phyloP scores from a whole-genome alignment of 2,888 invertebrate species.

The Synanthedon formicaeformis region DNA sequence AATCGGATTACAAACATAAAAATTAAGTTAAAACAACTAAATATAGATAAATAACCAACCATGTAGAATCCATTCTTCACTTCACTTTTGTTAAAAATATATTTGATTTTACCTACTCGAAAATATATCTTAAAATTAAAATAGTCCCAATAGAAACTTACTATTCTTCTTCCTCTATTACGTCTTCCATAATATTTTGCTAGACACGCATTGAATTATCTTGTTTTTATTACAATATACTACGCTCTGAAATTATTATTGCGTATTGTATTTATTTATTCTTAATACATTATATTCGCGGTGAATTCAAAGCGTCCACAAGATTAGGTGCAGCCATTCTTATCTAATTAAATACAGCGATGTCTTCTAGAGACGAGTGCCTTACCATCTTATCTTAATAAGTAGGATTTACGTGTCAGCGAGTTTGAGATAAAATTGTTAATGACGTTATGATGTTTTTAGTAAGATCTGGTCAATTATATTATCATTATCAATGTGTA shows the following conservation, averaged over 20 bases:
- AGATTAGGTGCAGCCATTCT: slow-evolving; percentile 1
- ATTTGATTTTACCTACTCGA: too few species aligned
- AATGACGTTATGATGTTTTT: too few species aligned
- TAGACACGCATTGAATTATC: slow-evolving; percentile 9
- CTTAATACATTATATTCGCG: slow-evolving; percentile 6
- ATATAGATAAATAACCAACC: too few species aligned
- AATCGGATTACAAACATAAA: too few species aligned
- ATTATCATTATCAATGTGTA: too few species aligned
- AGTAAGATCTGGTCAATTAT: too few species aligned
- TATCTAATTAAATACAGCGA: slow-evolving; percentile 1
- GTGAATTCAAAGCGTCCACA: slow-evolving; percentile 6
- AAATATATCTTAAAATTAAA: too few species aligned
- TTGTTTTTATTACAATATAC: slow-evolving; percentile 8
- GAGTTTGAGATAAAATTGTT: slow-evolving; percentile 8
- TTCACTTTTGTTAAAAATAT: too few species aligned
- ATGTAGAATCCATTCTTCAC: too few species aligned
- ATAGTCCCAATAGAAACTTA: slow-evolving; percentile 12
- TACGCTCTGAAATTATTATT: slow-evolving; percentile 9
- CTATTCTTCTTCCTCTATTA: slow-evolving; percentile 38
- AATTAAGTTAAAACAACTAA: too few species aligned
- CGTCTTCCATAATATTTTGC: slow-evolving; percentile 28
- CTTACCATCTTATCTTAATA: neutral
- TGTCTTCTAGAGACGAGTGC: neutral
- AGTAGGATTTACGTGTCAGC: slow-evolving; percentile 4
- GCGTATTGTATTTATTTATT: slow-evolving; percentile 3